Conservation (phyloP, 2,888 invertebrate species). For the Cantharis rustica region DNA sequence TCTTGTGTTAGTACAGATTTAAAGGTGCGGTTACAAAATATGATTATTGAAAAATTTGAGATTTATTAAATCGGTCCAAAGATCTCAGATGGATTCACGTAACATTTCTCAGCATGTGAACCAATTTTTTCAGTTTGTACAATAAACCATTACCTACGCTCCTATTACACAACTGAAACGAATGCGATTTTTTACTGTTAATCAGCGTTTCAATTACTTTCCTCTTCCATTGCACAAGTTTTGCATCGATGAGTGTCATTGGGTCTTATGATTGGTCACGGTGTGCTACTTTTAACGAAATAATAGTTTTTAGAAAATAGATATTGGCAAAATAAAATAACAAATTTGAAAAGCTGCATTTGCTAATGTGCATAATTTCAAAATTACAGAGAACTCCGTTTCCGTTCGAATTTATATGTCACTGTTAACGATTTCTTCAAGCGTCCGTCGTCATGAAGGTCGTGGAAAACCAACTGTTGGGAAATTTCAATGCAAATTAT, state of each 20-base stretch:
- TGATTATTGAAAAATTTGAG: too few species aligned
- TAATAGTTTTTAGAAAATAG: not conserved
- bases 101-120: not conserved
- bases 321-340: not conserved
- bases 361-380: not conserved
- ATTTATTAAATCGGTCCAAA: too few species aligned
- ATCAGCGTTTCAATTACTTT: constrained; percentile 21
- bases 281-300: not conserved
- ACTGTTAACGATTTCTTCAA: not conserved
- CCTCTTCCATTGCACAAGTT: constrained; percentile 15
- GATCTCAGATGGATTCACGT: not conserved
- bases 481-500: too few species aligned
- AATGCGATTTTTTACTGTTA: constrained; percentile 9
- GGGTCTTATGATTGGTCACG: constrained; percentile 8
- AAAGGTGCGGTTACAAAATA: too few species aligned
- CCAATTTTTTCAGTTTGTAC: not conserved
- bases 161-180: not conserved
- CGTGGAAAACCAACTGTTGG: not conserved
- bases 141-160: not conserved
- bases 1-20: not conserved
- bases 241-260: constrained; percentile 14
- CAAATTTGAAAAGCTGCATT: not conserved
- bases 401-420: not conserved
- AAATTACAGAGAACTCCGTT: not conserved
- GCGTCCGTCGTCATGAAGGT: not conserved